Percentiles rank a stretch among this genome's conserved stretches.
phyloP scores from a whole-genome alignment of 2,888 invertebrate genomes.

The Lymantria monacha region DNA sequence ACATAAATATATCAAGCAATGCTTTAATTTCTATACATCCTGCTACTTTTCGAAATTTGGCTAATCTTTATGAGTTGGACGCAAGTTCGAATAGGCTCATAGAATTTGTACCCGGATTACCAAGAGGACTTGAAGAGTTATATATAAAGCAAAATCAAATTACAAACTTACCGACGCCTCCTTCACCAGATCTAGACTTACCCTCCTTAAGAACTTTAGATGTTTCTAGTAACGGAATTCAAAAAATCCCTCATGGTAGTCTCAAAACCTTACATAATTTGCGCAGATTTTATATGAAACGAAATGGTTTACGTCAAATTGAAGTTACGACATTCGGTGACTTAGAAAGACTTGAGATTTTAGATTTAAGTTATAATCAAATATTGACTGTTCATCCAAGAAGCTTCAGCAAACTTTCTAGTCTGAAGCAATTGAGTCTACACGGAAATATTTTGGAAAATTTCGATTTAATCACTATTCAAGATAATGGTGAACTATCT shows the following conservation, averaged over 20 bases:
- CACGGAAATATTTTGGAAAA: conserved; percentile 89
- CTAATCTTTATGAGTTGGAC: conserved; percentile 90
- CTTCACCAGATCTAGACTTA: conserved; percentile 86
- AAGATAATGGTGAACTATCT: conserved; percentile 84
- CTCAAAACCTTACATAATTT: conserved; percentile 86
- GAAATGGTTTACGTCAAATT: conserved; percentile 87
- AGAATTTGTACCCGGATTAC: conserved; percentile 90
- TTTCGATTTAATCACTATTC: conserved; percentile 86
- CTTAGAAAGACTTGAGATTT: conserved; percentile 85
- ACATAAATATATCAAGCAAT: conserved; percentile 90
- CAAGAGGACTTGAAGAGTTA: conserved; percentile 88
- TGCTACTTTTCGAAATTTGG: conserved; percentile 88
- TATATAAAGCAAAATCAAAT: conserved; percentile 88
- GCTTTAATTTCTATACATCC: conserved; percentile 87
- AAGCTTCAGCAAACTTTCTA: conserved; percentile 83
- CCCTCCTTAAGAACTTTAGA: conserved; percentile 89
- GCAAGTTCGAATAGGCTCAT: conserved; percentile 87
- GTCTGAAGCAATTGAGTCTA: conserved; percentile 87
- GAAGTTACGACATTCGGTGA: conserved; percentile 88
- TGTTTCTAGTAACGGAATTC: conserved; percentile 88
- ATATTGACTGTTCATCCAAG: conserved; percentile 85
- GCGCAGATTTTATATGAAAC: conserved; percentile 86
- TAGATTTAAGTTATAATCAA: conserved; percentile 89
- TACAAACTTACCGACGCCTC: conserved; percentile 83
- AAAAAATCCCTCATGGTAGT: conserved; percentile 84